Conservation (phyloP, 2,888 invertebrate genomes). For the Therioaphis trifolii region DNA sequence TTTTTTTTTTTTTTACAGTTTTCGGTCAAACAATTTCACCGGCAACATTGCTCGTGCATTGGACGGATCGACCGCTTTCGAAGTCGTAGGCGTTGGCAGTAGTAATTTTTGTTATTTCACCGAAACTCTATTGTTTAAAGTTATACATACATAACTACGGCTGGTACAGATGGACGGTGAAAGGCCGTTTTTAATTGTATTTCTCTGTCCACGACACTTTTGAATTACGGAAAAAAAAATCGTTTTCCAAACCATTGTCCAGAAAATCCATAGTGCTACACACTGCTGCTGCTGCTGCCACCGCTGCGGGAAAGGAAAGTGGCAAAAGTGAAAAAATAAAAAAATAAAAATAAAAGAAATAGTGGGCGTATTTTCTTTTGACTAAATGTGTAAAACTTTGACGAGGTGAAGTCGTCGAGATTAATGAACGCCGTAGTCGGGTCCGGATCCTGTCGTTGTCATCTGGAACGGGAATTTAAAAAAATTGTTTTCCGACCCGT, state of each 20-base stretch:
- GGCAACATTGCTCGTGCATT: constrained; percentile 8
- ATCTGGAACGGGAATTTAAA: constrained; percentile 22
- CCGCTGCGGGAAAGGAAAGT: not conserved
- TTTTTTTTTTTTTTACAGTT: not conserved
- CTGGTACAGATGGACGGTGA: not conserved
- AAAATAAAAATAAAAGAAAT: constrained; percentile 22
- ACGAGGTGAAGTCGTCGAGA: constrained; percentile 44
- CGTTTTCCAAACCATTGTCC: constrained; percentile 54
- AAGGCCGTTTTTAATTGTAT: constrained; percentile 44
- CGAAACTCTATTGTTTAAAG: constrained; percentile 31
- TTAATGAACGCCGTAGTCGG: constrained; percentile 39
- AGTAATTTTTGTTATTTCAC: constrained; percentile 39
- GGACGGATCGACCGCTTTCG: not conserved
- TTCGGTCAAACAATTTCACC: not conserved
- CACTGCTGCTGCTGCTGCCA: no score
- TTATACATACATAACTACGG: no score
- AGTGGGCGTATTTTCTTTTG: constrained; percentile 31
- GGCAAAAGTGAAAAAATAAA: not conserved
- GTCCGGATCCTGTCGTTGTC: constrained; percentile 11
- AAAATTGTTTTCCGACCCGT: constrained; percentile 33
- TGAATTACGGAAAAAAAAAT: constrained; percentile 43
- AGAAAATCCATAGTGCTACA: constrained; percentile 23
- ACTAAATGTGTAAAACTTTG: constrained; percentile 51
- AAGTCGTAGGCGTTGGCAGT: not conserved
- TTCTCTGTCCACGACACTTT: constrained; percentile 50